Conservation (phyloP, 2,888 invertebrate genomes). For the Nephrocerus scutellatus region DNA sequence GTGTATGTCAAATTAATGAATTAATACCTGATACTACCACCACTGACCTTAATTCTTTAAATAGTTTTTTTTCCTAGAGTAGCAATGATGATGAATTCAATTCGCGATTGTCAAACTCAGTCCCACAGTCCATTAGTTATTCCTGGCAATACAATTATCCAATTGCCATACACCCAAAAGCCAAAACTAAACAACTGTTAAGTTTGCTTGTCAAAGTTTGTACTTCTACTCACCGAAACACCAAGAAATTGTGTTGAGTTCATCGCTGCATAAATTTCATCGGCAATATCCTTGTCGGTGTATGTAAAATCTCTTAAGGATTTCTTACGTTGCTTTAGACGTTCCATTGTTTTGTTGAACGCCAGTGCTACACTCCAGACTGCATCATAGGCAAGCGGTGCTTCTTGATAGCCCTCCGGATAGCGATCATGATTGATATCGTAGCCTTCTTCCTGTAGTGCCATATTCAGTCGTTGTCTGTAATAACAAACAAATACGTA, state of each 20-base stretch:
- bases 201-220: background rate
- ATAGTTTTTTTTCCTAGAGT: too few species aligned
- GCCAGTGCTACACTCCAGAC: conserved; percentile 98
- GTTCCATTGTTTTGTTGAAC: conserved; percentile 93
- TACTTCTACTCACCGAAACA: conserved; percentile 74
- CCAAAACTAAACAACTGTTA: background rate
- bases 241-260: conserved; percentile 98
- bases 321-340: conserved; percentile 67
- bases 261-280: conserved; percentile 94
- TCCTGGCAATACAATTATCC: too few species aligned
- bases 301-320: conserved; percentile 94
- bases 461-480: conserved; percentile 72
- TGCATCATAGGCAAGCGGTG: conserved; percentile 97
- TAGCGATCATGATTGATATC: conserved; percentile 80
- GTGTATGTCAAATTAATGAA: too few species aligned
- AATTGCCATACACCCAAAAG: background rate
- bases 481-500: conserved; percentile 6
- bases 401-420: conserved; percentile 95
- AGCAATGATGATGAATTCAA: too few species aligned
- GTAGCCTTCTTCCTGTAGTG: conserved; percentile 71
- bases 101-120: background rate
- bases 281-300: conserved; percentile 87
- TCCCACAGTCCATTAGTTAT: background rate
- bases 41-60: background rate
- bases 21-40: background rate